Base-by-base conservation (phyloP, 2,888 invertebrate genomes). In the Andrena marginata region DNA sequence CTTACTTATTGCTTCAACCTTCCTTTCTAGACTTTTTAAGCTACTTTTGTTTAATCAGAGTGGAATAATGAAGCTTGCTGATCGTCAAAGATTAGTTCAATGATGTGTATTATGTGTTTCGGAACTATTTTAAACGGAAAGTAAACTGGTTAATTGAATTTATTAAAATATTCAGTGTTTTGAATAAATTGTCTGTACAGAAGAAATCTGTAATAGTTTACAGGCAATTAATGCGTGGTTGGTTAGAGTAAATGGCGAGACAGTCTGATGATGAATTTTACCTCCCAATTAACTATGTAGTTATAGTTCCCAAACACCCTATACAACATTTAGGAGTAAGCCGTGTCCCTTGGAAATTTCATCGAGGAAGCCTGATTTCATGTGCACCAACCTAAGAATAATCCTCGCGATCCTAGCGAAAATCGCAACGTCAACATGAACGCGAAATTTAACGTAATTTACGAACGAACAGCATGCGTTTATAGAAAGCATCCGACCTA, bases 391-490 rank as follows among this genome's bases (percentile, higher is more conserved):
- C 26, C 69, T 59, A 77, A 60, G 31, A 70, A 65, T 20, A 29
- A 70, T 4, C 29, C 20, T 13, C 29, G 7, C 31, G 29, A 48
- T 8, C 13, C 48, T 16, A 42, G 51, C 26, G 60, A 26, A 71
- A 42, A 54, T 5, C 33, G 29, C 35, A 80, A 71, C 33, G 16
- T 16, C 71, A 80, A 72, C 72, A 35, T 69, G 49, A 48, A n/a
- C 26, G 7, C 13, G 10, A 23, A 63, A 42, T 16, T 16, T 48
- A 62, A 65, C 65, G 42, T 26, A 80, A 67, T 20, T 16, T 63
- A 71, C 60, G 33, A 35, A 56, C 29, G 48, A 72, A 68, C 31
- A 60, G 16, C 60, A n/a, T 49, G 23, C 42, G 29, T 26, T 60
- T 20, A 48, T n/a, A 31, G 64, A 51, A 49, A 62, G 33, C 48